phyloP scores from a whole-genome alignment of 2,113 vertebrate species.

The Stigmatopora argus region DNA sequence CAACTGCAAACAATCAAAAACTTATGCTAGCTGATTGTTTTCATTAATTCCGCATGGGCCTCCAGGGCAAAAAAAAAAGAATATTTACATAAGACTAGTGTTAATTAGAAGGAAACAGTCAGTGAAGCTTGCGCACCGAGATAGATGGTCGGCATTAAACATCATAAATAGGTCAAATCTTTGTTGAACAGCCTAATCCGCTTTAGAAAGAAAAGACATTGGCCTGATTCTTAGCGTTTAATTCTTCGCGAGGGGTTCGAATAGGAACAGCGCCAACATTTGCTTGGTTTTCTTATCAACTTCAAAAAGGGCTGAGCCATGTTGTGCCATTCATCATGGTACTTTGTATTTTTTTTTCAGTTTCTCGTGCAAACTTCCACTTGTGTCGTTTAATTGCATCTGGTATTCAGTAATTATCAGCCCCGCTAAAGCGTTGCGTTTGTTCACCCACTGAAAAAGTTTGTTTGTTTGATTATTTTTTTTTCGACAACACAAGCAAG shows the following conservation, averaged over 20 bases:
- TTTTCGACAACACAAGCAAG: not conserved
- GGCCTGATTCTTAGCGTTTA: not conserved
- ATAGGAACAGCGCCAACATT: constrained; percentile 31
- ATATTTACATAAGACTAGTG: not conserved
- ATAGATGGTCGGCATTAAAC: not conserved
- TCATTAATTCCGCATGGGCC: not conserved
- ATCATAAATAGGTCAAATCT: not conserved
- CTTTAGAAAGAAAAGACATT: not conserved
- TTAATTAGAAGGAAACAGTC: not conserved
- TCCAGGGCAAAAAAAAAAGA: not conserved
- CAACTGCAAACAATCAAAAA: not conserved
- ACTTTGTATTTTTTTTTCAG: not conserved
- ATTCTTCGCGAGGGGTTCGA: constrained; percentile 6
- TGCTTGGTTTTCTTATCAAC: constrained; percentile 45
- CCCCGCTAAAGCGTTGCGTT: not conserved
- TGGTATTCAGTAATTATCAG: constrained; percentile 24
- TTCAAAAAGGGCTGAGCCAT: constrained; percentile 63
- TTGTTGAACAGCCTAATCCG: constrained; percentile 1
- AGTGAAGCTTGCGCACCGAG: not conserved
- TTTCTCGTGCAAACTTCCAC: constrained; percentile 12
- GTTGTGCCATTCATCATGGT: constrained; percentile 45
- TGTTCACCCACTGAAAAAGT: constrained; percentile 1
- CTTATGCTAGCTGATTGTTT: not conserved
- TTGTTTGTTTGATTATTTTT: not conserved
- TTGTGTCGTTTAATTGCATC: constrained; percentile 17